phyloP scores from a whole-genome alignment of 2,888 invertebrate species.

The Pheosia tremula region DNA sequence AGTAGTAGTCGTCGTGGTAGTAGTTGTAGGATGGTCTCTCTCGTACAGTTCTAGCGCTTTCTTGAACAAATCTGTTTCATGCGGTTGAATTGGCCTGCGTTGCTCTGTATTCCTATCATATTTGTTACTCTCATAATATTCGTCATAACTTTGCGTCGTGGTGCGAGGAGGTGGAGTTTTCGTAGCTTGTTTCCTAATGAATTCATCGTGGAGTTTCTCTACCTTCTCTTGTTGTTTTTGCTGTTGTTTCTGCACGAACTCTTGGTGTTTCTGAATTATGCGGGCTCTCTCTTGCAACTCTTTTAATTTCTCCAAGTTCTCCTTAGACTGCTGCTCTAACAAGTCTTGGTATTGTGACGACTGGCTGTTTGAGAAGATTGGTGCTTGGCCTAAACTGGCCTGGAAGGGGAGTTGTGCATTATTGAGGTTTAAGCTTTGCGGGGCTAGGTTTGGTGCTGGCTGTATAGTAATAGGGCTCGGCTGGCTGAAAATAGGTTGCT shows the following conservation, averaged over 20 bases:
- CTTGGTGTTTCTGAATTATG: slow-evolving; percentile 90
- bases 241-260: slow-evolving; percentile 91
- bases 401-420: slow-evolving; percentile 74
- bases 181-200: slow-evolving; percentile 88
- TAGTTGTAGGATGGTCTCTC: slow-evolving; percentile 87
- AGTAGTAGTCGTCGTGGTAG: slow-evolving; percentile 87
- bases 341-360: slow-evolving; percentile 83
- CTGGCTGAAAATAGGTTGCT: slow-evolving; percentile 63
- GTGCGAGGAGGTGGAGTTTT: slow-evolving; percentile 81
- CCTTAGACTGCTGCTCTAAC: slow-evolving; percentile 85
- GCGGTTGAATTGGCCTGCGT: slow-evolving; percentile 83
- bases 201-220: slow-evolving; percentile 88
- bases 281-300: slow-evolving; percentile 89
- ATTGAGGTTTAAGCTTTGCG: slow-evolving; percentile 61
- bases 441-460: slow-evolving; percentile 76
- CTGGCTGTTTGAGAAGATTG: slow-evolving; percentile 78
- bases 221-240: slow-evolving; percentile 91
- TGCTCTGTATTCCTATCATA: slow-evolving; percentile 65
- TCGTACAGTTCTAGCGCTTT: slow-evolving; percentile 88
- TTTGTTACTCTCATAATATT: slow-evolving; percentile 44
- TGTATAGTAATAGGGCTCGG: slow-evolving; percentile 76
- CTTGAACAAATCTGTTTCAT: slow-evolving; percentile 87
- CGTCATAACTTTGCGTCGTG: slow-evolving; percentile 78
- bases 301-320: slow-evolving; percentile 85
- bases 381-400: slow-evolving; percentile 64